Conservation (phyloP, 2,113 vertebrate species). For the Rutilus rutilus region DNA sequence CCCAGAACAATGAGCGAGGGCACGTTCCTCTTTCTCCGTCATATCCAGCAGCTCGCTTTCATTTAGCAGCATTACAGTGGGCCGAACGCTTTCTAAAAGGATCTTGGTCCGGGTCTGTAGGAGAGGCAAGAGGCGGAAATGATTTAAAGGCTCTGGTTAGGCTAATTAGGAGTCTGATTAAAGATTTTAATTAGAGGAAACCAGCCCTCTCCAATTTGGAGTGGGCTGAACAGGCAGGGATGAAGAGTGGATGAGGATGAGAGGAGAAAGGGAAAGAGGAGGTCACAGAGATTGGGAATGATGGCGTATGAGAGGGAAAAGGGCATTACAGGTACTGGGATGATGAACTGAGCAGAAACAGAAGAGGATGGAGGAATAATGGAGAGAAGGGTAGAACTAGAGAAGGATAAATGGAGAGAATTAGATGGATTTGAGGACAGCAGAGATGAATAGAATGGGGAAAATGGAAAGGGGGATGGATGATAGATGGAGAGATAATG, state of each 20-base stretch:
- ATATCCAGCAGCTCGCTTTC: slow-evolving; percentile 47
- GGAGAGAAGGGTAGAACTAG: slow-evolving; percentile 6
- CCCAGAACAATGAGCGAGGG: background rate
- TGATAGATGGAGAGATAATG: slow-evolving; percentile 32
- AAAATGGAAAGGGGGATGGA: slow-evolving; percentile 17
- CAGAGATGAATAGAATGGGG: background rate
- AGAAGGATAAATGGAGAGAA: background rate
- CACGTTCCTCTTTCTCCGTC: slow-evolving; percentile 43
- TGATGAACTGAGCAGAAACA: slow-evolving; percentile 28
- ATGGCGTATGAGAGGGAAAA: background rate
- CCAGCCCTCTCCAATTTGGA: slow-evolving; percentile 74
- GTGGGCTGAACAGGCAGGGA: slow-evolving; percentile 68
- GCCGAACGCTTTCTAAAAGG: slow-evolving; percentile 73
- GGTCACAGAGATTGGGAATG: background rate
- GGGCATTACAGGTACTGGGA: background rate
- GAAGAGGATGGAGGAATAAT: slow-evolving; percentile 12
- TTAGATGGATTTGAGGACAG: slow-evolving; percentile 19
- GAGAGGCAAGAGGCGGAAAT: slow-evolving; percentile 70
- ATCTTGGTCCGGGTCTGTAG: slow-evolving; percentile 68
- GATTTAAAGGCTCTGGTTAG: slow-evolving; percentile 81
- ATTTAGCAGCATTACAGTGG: slow-evolving; percentile 48
- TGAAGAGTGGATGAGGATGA: slow-evolving; percentile 56
- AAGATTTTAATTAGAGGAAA: slow-evolving; percentile 81
- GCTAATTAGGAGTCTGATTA: slow-evolving; percentile 83
- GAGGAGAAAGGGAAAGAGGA: background rate